Evolutionary conservation across 2,797 vertebrate species (phyloP).

Genomic region (Cephalopachus bancanus): DNA sequence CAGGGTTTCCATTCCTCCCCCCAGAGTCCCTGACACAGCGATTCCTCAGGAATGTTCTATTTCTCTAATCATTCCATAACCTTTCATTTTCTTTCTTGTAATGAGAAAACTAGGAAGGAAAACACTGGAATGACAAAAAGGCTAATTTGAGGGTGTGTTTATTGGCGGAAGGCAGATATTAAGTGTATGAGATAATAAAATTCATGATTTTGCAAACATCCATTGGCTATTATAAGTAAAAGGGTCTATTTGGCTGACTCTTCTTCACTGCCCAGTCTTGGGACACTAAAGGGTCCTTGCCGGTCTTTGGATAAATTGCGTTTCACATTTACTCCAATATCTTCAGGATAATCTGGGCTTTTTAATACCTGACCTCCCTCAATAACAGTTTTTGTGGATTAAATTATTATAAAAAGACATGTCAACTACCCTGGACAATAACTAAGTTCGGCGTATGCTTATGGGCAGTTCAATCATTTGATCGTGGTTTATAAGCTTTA

Average conservation of each 20-base stretch:
- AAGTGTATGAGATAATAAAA: conserved; percentile 11
- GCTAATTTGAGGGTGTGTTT: neutral
- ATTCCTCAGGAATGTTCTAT: neutral
- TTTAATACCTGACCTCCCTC: neutral
- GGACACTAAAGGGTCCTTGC: neutral
- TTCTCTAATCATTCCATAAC: neutral
- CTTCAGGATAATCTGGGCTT: conserved; percentile 16
- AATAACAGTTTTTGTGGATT: neutral
- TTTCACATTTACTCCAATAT: neutral
- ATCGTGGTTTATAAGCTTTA: neutral
- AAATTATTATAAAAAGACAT: conserved; percentile 7
- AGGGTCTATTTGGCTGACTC: conserved; percentile 11
- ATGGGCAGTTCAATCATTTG: neutral
- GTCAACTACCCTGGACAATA: neutral
- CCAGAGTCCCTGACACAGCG: neutral
- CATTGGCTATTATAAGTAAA: neutral
- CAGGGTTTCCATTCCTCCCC: neutral
- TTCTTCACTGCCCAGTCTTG: neutral
- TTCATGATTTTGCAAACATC: neutral
- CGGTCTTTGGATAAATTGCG: neutral
- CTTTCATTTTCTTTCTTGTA: neutral
- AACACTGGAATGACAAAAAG: neutral
- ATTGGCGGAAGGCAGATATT: neutral
- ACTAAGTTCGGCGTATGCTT: neutral
- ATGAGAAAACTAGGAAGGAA: neutral